Percentiles rank a stretch among this genome's conserved stretches.
Evolutionary conservation across 2,888 invertebrate genomes (phyloP).

Genomic region (Stenolophus ochropezus): DNA sequence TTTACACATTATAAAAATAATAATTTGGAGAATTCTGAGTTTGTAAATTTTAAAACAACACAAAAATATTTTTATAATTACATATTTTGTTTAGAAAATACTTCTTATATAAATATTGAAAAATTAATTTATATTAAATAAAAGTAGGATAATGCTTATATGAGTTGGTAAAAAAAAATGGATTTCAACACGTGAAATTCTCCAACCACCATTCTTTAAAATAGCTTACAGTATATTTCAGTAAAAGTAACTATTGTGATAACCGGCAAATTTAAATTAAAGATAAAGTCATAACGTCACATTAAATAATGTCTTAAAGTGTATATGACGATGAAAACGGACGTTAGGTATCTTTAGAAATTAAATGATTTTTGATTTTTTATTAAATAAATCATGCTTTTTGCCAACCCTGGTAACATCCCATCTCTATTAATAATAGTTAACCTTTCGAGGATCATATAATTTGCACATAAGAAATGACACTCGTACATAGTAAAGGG

Average conservation of each 20-base stretch:
- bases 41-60: no score
- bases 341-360: no score
- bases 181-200: not conserved
- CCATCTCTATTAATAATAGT: not conserved
- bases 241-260: not conserved
- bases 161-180: not conserved
- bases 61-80: no score
- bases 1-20: no score
- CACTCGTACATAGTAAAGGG: slow-evolving; percentile 27
- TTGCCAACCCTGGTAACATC: no score
- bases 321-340: no score
- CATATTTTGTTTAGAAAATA: no score
- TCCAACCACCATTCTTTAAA: not conserved
- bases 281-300: not conserved
- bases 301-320: not conserved
- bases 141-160: not conserved
- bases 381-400: no score
- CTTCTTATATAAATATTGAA: no score
- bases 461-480: slow-evolving; percentile 24
- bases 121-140: not conserved
- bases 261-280: not conserved
- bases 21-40: no score
- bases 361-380: no score
- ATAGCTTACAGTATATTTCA: not conserved
- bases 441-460: slow-evolving; percentile 17